A percentile compares a stretch with the other conserved stretches of the same genome.
phyloP scores from a whole-genome alignment of 2,797 vertebrate genomes.

The Limnodromus scolopaceus region DNA sequence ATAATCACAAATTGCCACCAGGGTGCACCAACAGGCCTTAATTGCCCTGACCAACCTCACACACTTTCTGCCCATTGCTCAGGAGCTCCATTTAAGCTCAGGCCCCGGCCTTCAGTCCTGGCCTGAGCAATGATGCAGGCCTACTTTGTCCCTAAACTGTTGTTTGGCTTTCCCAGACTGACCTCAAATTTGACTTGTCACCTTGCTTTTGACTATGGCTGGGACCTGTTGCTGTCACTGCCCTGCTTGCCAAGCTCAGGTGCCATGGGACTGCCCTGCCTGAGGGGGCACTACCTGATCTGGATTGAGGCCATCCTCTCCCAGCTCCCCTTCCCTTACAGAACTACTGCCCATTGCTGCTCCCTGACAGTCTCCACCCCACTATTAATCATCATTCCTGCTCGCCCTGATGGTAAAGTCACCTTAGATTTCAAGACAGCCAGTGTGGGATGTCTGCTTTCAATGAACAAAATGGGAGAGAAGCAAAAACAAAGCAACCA shows the following conservation, averaged over 20 bases:
- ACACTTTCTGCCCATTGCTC: background rate
- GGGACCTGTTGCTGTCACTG: background rate
- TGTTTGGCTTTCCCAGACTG: background rate
- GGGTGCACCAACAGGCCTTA: background rate
- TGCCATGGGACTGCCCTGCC: accelerated
- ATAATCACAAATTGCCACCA: background rate
- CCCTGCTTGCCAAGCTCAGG: background rate
- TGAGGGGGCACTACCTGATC: background rate
- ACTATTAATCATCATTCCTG: background rate
- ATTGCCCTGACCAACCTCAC: background rate
- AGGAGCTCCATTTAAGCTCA: background rate
- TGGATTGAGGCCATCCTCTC: accelerated
- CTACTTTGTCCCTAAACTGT: background rate
- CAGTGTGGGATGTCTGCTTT: background rate
- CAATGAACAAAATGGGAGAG: background rate
- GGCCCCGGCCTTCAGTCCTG: background rate
- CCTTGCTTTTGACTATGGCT: background rate
- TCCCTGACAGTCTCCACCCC: background rate
- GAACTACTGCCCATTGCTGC: background rate
- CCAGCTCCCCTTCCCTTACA: background rate
- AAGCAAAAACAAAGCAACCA: conserved; percentile 36
- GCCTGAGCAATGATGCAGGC: background rate
- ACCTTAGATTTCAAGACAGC: background rate
- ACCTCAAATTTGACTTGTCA: background rate
- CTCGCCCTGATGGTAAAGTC: background rate